Percentiles rank a stretch among this genome's conserved stretches.
Conservation (phyloP, 2,888 invertebrate genomes). For the Ommatoiulus sabulosus region DNA sequence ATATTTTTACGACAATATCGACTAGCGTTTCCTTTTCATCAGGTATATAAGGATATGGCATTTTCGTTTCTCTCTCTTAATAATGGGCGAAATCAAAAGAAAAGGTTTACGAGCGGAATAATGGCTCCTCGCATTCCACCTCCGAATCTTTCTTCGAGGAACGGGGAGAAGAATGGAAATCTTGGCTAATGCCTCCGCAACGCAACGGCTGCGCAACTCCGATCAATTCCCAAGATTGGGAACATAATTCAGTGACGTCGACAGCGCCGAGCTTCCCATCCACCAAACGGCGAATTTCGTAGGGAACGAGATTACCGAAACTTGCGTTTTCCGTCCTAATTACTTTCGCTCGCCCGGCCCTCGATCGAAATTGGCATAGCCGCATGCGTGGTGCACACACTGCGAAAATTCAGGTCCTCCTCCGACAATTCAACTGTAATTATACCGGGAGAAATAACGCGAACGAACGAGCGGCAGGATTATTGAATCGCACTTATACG, state of each 20-base stretch:
- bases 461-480: background rate
- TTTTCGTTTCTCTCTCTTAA: background rate
- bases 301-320: background rate
- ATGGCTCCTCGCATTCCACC: conserved; percentile 40
- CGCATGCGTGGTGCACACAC: background rate
- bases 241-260: conserved; percentile 30
- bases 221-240: conserved; percentile 30
- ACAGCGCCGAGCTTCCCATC: background rate
- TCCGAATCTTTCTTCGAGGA: background rate
- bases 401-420: background rate
- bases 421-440: background rate
- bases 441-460: background rate
- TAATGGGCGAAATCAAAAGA: conserved; percentile 20
- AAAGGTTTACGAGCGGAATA: conserved; percentile 22
- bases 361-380: conserved; percentile 6
- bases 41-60: background rate
- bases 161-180: background rate
- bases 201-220: background rate
- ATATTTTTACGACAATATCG: conserved; percentile 37
- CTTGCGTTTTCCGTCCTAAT: background rate
- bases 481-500: background rate
- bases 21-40: conserved; percentile 9
- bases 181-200: conserved; percentile 19
- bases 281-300: background rate
- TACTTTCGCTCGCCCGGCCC: background rate